Evolutionary conservation across 1,140 invertebrate species (phyloP), one percentile per base, ranked within the genome.

Genomic region (Eueides isabella): DNA sequence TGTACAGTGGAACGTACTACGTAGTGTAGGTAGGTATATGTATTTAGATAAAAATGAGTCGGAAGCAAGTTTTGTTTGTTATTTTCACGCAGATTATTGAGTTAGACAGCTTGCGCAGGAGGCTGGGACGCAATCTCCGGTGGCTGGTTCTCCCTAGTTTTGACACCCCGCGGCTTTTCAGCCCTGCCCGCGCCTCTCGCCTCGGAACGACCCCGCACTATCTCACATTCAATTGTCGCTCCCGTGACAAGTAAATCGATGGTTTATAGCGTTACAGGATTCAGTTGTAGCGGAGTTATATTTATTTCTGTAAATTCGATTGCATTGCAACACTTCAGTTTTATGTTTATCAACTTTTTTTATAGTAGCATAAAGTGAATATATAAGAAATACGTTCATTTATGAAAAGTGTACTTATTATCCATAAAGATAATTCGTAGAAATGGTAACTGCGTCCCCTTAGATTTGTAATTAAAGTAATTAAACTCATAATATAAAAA

Each of bases 111-210:
- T 84, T 89, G 87, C 84, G 87, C 85, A 85, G 85, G 88, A 89
- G 86, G 84, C 85, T 86, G 84, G 82, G 81, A 84, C 75, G 86
- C 85, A 92, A 92, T 92, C 90, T 92, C 90, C 90, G 90, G 88
- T 86, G 78, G 76, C 74, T 81, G 72, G 61, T 29, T 67, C 72
- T 74, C 72, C 73, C 73, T 48, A 75, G 30, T 38, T 64, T 68
- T 33, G 63, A 71, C 77, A 76, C 74, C 77, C 74, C 44, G 55
- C 33, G 29, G 63, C 33, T 61, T 35, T 72, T 66, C 64, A 66
- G 64, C 38, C 71, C 79, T 72, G 68, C 74, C 69, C 71, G 48
- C 76, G 35, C 77, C 67, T 61, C 48, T 31, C 48, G 19, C 74
- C 76, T 55, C 48, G 48, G 48, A 23, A 55, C 48, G 72, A 71